Percentiles rank a stretch among this genome's conserved stretches.
Conservation (phyloP, 2,797 vertebrate species). For the Squalus acanthias region DNA sequence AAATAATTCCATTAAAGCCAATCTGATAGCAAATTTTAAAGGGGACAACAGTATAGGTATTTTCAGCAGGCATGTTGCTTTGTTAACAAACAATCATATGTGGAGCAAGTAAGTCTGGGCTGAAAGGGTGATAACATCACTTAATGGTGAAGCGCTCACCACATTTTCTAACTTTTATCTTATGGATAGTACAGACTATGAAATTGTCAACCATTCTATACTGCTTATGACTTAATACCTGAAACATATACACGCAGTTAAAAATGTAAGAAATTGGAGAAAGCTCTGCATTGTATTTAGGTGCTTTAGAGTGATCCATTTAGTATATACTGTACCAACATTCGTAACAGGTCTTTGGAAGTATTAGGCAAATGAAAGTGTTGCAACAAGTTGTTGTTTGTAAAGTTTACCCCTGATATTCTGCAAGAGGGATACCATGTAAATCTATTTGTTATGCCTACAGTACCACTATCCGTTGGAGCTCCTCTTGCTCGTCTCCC, state of each 20-base stretch:
- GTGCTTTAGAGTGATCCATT: too few species aligned
- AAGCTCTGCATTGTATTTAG: background rate
- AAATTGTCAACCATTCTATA: background rate
- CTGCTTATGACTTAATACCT: background rate
- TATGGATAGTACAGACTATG: background rate
- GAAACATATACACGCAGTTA: background rate
- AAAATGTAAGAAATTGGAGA: background rate
- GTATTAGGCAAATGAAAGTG: background rate
- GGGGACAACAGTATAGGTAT: background rate
- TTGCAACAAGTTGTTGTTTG: background rate
- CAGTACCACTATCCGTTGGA: too few species aligned
- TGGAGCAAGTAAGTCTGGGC: background rate
- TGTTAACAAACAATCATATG: background rate
- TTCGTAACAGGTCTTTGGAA: background rate
- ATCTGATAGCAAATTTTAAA: constrained; percentile 8
- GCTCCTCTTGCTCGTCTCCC: too few species aligned
- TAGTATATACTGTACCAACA: background rate
- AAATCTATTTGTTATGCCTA: too few species aligned
- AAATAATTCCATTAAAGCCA: background rate
- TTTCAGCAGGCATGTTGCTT: background rate
- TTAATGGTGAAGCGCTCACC: background rate
- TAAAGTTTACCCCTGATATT: too few species aligned
- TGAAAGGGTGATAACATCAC: background rate
- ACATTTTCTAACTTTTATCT: background rate
- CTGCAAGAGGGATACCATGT: too few species aligned